Evolutionary conservation across 1,140 invertebrate species (phyloP).

Genomic region (Pseudomyrmex dendroicus): DNA sequence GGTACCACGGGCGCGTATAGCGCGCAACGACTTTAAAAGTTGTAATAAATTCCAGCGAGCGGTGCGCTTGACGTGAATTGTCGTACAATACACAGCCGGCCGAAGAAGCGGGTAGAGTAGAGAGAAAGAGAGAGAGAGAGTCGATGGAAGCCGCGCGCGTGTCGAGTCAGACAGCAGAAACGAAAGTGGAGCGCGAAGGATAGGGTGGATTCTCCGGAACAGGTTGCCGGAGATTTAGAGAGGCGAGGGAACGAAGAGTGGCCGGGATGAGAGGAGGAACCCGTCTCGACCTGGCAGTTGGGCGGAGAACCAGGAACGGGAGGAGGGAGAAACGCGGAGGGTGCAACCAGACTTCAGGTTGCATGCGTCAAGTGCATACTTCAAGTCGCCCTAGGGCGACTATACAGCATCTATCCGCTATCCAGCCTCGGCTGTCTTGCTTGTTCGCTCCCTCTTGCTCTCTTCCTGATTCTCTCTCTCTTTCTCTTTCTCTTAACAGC

Average conservation of each 20-base stretch:
- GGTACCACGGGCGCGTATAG: not conserved
- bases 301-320: not conserved
- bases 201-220: constrained; percentile 61
- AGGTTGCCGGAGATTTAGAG: constrained; percentile 45
- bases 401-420: constrained; percentile 65
- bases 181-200: constrained; percentile 43
- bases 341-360: constrained; percentile 72
- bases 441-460: not conserved
- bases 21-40: constrained; percentile 51
- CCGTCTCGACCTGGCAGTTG: constrained; percentile 16
- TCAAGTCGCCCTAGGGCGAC: constrained; percentile 73
- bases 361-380: constrained; percentile 82
- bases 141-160: constrained; percentile 36
- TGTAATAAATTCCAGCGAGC: constrained; percentile 54
- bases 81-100: constrained; percentile 40
- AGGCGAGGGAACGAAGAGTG: constrained; percentile 41
- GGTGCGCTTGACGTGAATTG: constrained; percentile 54
- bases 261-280: constrained; percentile 4
- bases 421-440: constrained; percentile 31
- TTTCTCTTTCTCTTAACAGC: not conserved
- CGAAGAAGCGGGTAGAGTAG: constrained; percentile 8
- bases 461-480: not conserved
- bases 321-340: not conserved
- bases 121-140: not conserved
- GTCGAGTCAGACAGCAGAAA: constrained; percentile 40